Evolutionary conservation across 2,888 invertebrate species (phyloP).

Genomic region (Patella caerulea): DNA sequence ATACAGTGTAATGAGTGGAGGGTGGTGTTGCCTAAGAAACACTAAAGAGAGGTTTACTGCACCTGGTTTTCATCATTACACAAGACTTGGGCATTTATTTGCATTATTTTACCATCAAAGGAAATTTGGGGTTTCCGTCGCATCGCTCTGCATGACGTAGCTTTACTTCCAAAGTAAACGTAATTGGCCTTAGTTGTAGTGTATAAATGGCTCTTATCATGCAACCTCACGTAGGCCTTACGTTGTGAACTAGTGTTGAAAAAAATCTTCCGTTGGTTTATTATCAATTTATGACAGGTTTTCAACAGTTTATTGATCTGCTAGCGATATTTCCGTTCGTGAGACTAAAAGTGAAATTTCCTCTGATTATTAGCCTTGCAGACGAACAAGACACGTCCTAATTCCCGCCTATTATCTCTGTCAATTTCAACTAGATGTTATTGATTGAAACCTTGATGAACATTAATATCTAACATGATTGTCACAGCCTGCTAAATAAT

Average conservation of each 20-base stretch:
- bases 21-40: too few relatives aligned
- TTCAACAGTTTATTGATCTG: neutral
- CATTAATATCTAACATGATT: too few relatives aligned
- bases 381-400: slow-evolving; percentile 5
- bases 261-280: neutral
- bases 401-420: slow-evolving; percentile 14
- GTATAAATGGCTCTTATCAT: slow-evolving; percentile 2
- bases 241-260: neutral
- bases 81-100: neutral
- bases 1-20: too few relatives aligned
- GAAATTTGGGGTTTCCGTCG: slow-evolving; percentile 2
- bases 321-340: slow-evolving; percentile 7
- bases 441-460: too few relatives aligned
- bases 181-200: neutral
- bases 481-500: too few relatives aligned
- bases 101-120: neutral
- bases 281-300: slow-evolving; percentile 6
- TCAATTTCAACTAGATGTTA: too few relatives aligned
- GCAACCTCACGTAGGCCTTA: neutral
- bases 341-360: slow-evolving; percentile 4
- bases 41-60: neutral
- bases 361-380: neutral
- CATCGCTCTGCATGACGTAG: slow-evolving; percentile 6
- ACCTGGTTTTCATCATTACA: neutral
- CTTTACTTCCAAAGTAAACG: neutral